Evolutionary conservation across 2,797 vertebrate species (phyloP), one percentile per base, ranked within the genome.

Genomic region (Lindbergichthys nudifrons): DNA sequence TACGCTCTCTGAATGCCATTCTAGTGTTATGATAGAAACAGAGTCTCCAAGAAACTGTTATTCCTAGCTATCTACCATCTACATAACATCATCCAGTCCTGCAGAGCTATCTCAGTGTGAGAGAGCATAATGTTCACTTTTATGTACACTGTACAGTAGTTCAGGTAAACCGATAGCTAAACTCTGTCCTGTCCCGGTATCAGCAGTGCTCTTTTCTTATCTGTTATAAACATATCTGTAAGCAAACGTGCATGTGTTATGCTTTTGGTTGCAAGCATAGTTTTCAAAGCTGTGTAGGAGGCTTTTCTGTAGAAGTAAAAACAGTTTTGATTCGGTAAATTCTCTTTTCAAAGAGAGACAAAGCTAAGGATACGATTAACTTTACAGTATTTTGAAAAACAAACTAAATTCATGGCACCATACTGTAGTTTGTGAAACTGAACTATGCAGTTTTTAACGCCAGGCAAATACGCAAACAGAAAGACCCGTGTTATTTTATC

Each of bases 71-170:
- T 83, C 68, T 62, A 5, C 36, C 19, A 4, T 71, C 75, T 86
- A 81, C 69, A 80, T 88, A 65, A 65, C 58, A 83, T 87, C 76
- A 80, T 41, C 47, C 64, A 71, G 56, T 69, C 68, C 52, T 16
- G 57, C n/a, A 30, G 18, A 65, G 65, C 19, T 58, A 47, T 47
- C 63, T 66, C 47, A 62, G 32, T 42, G 46, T 36, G 58, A 36
- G 10, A 61, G 59, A 64, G 57, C 14, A 21, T 10, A 51, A 15
- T 45, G 46, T 70, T 69, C n/a, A 48, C 52, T 45, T 78, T 65
- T 41, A 13, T 45, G 21, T 41, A 5, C 30, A 56, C 21, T n/a
- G 26, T n/a, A n/a, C n/a, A n/a, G n/a, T 19, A 36, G 43, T 58
- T 63, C 50, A 61, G 32, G 18, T 42, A 36, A 70, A 72, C 39